phyloP scores from a whole-genome alignment of 2,797 vertebrate species.

The Sitta carolinensis region DNA sequence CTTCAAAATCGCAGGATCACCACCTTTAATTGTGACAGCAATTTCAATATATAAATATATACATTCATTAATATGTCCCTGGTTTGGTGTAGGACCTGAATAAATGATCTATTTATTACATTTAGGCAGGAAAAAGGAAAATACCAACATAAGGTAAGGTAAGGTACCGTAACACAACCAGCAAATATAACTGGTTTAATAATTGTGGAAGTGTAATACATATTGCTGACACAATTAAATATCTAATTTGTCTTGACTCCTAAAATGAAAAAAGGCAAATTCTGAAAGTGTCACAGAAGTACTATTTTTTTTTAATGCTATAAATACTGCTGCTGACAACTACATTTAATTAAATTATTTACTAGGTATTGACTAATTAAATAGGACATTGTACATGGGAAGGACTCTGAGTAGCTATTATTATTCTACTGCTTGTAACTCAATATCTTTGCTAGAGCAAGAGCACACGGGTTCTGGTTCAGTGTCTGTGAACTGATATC shows the following conservation, averaged over 20 bases:
- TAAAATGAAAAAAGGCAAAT: not conserved
- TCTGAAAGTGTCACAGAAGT: not conserved
- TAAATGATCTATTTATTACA: not conserved
- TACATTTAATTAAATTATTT: constrained; percentile 44
- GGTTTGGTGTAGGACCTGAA: not conserved
- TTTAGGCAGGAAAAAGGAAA: not conserved
- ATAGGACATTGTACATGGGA: not conserved
- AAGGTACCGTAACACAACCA: not conserved
- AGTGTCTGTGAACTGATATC: not conserved
- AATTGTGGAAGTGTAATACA: not conserved
- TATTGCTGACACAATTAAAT: not conserved
- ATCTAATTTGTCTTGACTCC: not conserved
- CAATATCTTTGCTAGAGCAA: not conserved
- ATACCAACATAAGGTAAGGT: not conserved
- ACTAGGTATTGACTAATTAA: constrained; percentile 16
- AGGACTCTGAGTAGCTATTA: not conserved
- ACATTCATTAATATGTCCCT: not conserved
- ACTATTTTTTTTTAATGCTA: not conserved
- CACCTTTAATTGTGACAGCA: not conserved
- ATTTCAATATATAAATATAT: not conserved
- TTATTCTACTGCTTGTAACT: not conserved
- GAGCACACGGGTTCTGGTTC: not conserved
- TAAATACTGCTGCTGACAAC: not conserved
- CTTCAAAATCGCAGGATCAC: not conserved
- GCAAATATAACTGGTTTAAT: not conserved